Base-by-base conservation (phyloP, 2,797 vertebrate species). In the Sphenopsis melanotis region DNA sequence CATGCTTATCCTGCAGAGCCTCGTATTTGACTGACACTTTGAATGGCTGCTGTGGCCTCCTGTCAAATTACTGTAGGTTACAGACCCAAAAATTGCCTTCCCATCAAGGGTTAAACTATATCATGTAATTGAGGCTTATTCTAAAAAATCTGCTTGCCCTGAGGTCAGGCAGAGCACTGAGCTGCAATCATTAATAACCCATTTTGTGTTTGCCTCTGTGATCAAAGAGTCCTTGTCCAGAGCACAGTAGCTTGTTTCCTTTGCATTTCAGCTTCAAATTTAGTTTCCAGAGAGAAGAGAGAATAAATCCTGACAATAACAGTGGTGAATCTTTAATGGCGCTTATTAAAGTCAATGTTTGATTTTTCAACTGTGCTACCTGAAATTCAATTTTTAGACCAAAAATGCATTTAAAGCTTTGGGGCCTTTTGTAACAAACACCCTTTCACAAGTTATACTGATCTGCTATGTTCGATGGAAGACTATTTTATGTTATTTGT, bases 281-380 rank as follows among this genome's bases (percentile, higher is more conserved):
- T 93, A 70, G 70, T 93, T 82, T 96, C 90, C 88, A 89, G 77
- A 89, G 96, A 95, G 64, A 90, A 63, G 56, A 75, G 94, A 93
- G 87, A 96, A 96, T 95, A 93, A 96, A 95, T 96, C 75, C 75
- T 95, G 47, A 83, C 95, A 96, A 90, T 96, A 93, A 96, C 82
- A 95, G 81, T 95, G 72, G 79, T 70, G 87, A 83, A 89, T 96
- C 83, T 96, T 95, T 97, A 96, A 96, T 91, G 59, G 72, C 72
- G 79, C 93, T 97, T 87, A 92, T 96, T 96, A 96, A 97, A 97
- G 87, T 84, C 49, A 77, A 60, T 95, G 90, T 91, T 96, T 64
- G 75, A 94, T 91, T 96, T 97, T 96, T 95, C 50, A 79, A 89
- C 69, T 82, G 53, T 75, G 95, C 86, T 89, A 95, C 85, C 86